Evolutionary conservation across 2,797 vertebrate genomes (phyloP), one percentile per base, ranked within the genome.

Genomic region (Enteromius anoplus): DNA sequence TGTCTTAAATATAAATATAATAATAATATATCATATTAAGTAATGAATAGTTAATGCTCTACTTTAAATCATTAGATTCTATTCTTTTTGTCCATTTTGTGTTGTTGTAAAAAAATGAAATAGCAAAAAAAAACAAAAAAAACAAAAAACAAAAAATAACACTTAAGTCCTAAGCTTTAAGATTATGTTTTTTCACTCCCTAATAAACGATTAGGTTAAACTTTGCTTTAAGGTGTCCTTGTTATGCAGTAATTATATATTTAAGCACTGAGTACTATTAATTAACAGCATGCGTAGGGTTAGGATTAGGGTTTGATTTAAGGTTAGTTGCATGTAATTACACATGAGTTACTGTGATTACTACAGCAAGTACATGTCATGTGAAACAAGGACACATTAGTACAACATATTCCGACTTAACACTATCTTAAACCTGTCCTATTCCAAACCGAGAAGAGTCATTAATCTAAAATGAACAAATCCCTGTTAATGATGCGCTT

Each of bases 301-400:
- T 65, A 65, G 29, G 29, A 65, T 65, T 34, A 65, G 62, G 62
- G 29, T 65, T 65, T 65, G 62, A 65, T 65, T 32, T 32, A 32
- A 32, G 62, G 62, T 65, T 65, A 65, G 62, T 65, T 65, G 29
- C 62, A 64, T 19, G 62, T 64, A 17, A 34, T 34, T 17, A 65
- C 2, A 34, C 62, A 29, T 15, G 3, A 64, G 32, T 64, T 64
- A 64, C 62, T 62, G 60, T 0, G 26, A 64, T 64, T 64, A 64
- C 60, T 32, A 7, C 21, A 60, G n/a, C 23, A 60, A 60, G 55
- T 60, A 60, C n/a, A 60, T 60, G 55, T 60, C 12, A 60, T 60
- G n/a, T 12, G 55, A 12, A 26, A 60, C n/a, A 26, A 60, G 55
- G 55, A 60, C n/a, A 60, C 11, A 23, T 60, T 5, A 26, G 55